phyloP scores from a whole-genome alignment of 2,797 vertebrate genomes.

The Vultur gryphus region DNA sequence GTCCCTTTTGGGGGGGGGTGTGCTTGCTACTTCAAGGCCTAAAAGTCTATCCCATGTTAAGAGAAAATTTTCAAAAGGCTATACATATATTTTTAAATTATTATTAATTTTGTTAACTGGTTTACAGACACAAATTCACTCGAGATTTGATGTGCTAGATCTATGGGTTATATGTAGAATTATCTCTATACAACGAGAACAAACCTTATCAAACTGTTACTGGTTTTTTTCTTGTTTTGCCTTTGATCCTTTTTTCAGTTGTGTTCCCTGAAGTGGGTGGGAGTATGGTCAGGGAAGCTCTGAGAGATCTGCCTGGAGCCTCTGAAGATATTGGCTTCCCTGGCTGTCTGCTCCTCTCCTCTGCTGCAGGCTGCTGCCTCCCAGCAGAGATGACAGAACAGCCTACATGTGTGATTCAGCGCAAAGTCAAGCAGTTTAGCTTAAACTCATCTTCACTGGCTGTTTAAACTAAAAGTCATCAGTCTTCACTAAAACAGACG shows the following conservation, averaged over 20 bases:
- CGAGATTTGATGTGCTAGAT: not conserved
- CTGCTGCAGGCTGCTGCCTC: not conserved
- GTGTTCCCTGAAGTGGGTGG: not conserved
- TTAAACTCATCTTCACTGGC: not conserved
- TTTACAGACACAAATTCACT: not conserved
- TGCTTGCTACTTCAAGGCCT: not conserved
- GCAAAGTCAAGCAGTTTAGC: not conserved
- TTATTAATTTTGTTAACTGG: not conserved
- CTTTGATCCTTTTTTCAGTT: not conserved
- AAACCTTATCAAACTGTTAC: not conserved
- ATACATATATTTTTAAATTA: rapidly evolving
- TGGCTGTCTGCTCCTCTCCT: not conserved
- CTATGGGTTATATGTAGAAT: not conserved
- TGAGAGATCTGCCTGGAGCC: not conserved
- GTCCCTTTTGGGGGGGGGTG: rapidly evolving
- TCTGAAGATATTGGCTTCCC: not conserved
- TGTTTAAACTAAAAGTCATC: not conserved
- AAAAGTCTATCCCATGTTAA: not conserved
- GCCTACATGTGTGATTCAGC: not conserved
- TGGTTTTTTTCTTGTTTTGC: not conserved
- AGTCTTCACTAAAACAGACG: not conserved
- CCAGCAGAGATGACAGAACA: not conserved
- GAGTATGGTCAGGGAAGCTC: not conserved
- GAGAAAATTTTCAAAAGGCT: not conserved
- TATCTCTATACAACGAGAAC: not conserved